Conservation (phyloP, 2,113 vertebrate genomes). For the Datnioides undecimradiatus region DNA sequence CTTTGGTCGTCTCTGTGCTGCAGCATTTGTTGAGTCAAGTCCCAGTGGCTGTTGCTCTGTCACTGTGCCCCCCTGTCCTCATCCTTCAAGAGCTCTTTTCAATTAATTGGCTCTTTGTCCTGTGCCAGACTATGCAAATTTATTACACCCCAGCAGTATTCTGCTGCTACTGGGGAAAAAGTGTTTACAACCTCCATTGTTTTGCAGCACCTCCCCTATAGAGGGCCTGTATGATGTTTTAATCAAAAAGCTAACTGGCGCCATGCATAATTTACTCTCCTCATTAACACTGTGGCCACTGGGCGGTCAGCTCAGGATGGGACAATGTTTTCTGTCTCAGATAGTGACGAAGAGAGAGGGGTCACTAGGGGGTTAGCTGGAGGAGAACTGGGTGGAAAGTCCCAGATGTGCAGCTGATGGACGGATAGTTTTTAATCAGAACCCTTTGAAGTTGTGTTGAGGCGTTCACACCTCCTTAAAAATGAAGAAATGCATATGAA, state of each 20-base stretch:
- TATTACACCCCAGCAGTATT: constrained; percentile 95
- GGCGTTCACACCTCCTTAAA: neutral
- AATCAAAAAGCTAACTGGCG: constrained; percentile 97
- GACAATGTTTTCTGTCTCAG: constrained; percentile 78
- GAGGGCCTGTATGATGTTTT: constrained; percentile 94
- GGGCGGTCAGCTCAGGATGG: constrained; percentile 76
- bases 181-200: constrained; percentile 95
- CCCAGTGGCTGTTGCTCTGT: constrained; percentile 91
- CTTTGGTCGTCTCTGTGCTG: constrained; percentile 34
- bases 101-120: constrained; percentile 99
- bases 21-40: constrained; percentile 92
- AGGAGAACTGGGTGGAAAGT: constrained; percentile 34
- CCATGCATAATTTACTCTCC: constrained; percentile 86
- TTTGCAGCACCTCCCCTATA: constrained; percentile 90
- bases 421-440: constrained; percentile 14
- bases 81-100: constrained; percentile 88
- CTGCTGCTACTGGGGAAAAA: constrained; percentile 91
- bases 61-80: constrained; percentile 89
- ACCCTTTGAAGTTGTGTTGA: neutral
- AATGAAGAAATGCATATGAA: neutral
- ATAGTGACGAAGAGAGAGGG: constrained; percentile 63
- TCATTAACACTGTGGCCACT: constrained; percentile 79
- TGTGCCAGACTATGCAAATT: constrained; percentile 98
- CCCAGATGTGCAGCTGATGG: constrained; percentile 68
- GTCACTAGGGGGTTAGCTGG: constrained; percentile 74